These are phyloP conservation scores for Passer domesticus DNA, from an alignment of 2,113 vertebrate genomes.

Conservation along the genomic window DNA sequence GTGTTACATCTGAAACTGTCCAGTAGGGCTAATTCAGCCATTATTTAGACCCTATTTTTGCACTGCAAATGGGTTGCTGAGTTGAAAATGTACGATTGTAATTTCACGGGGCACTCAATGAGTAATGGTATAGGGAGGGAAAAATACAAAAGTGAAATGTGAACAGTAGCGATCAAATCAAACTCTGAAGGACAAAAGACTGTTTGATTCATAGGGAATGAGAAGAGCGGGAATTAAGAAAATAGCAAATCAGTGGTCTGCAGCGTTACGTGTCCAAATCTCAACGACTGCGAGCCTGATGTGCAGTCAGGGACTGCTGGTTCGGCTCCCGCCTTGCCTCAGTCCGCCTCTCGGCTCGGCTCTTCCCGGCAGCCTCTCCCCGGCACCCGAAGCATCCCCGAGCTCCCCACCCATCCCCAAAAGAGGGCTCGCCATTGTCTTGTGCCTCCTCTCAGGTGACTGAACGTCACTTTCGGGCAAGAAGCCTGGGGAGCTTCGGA, in stretches of 20 bases:
- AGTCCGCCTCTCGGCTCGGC: neutral
- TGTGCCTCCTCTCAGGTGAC: conserved; percentile 1
- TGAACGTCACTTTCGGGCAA: neutral
- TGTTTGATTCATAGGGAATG: conserved; percentile 60
- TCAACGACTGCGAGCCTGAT: conserved; percentile 18
- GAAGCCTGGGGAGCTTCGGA: neutral
- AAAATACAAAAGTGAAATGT: conserved; percentile 81
- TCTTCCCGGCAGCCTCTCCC: neutral
- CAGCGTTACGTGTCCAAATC: conserved; percentile 67
- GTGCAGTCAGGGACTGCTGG: conserved; percentile 16
- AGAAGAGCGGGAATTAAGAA: conserved; percentile 77
- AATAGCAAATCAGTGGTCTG: conserved; percentile 69
- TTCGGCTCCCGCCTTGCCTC: neutral
- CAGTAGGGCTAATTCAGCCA: conserved; percentile 98
- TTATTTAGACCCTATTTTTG: conserved; percentile 97
- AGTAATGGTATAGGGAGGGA: conserved; percentile 87
- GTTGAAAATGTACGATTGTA: conserved; percentile 97
- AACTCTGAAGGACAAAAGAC: conserved; percentile 79
- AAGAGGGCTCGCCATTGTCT: conserved; percentile 3
- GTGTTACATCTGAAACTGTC: conserved; percentile 99
- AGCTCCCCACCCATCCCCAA: neutral
- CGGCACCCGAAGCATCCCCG: neutral
- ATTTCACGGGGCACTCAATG: conserved; percentile 96
- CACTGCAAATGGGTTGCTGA: conserved; percentile 90
- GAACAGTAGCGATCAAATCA: conserved; percentile 81